Percentiles rank a stretch among this genome's conserved stretches.
These are phyloP conservation scores for Heliconius sara DNA, from an alignment of 2,888 invertebrate genomes.

Conservation along the genomic window DNA sequence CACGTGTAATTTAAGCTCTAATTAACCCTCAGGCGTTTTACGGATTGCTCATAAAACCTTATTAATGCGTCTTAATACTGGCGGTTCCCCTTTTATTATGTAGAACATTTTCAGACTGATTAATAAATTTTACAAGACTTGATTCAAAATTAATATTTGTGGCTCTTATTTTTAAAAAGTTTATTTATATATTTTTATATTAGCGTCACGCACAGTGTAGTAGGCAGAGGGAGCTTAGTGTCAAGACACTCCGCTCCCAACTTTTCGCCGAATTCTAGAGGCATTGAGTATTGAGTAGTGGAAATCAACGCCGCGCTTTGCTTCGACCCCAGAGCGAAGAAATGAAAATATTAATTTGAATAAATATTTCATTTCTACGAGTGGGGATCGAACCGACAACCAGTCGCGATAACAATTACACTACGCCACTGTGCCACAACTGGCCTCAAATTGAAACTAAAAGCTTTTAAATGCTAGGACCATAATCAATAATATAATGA, in stretches of 20 bases:
- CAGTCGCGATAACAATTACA: too few species aligned
- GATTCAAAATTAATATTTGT: slow-evolving; percentile 5
- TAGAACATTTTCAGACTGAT: not conserved
- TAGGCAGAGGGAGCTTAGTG: too few species aligned
- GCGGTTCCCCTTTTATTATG: slow-evolving; percentile 17
- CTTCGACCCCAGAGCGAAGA: too few species aligned
- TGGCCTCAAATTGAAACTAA: not conserved
- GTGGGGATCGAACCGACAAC: too few species aligned
- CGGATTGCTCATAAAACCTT: slow-evolving; percentile 34
- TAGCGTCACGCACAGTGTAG: too few species aligned
- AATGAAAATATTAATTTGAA: too few species aligned
- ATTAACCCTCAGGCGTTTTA: slow-evolving; percentile 28
- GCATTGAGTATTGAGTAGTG: too few species aligned
- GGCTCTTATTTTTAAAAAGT: not conserved
- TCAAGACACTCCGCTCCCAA: too few species aligned
- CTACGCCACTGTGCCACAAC: too few species aligned
- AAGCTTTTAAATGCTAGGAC: not conserved
- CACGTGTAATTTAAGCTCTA: slow-evolving; percentile 31
- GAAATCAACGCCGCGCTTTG: too few species aligned
- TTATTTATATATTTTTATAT: not conserved
- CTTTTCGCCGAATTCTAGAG: too few species aligned
- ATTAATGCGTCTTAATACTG: slow-evolving; percentile 24
- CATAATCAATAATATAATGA: not conserved
- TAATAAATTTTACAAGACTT: slow-evolving; percentile 12
- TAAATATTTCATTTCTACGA: too few species aligned